Evolutionary conservation across 2,797 vertebrate genomes (phyloP).

Genomic region (Adrianichthys oophorus): DNA sequence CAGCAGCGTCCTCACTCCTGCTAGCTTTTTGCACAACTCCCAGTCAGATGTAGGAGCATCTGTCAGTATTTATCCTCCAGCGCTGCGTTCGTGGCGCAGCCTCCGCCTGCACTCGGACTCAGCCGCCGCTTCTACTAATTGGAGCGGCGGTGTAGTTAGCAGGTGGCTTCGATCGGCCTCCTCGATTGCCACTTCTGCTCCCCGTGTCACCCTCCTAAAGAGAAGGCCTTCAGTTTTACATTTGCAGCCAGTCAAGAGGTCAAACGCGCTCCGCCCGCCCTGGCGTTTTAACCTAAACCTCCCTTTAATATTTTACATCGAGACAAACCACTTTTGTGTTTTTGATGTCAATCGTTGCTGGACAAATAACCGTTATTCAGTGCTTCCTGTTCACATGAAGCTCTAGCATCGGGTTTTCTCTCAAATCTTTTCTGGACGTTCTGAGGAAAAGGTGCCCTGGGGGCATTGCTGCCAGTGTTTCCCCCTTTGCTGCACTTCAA

Average conservation of each 20-base stretch:
- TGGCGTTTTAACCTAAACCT: too few species aligned
- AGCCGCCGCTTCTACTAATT: constrained; percentile 67
- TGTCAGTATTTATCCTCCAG: constrained; percentile 50
- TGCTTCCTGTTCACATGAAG: constrained; percentile 29
- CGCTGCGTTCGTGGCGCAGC: too few species aligned
- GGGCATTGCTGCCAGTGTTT: constrained; percentile 61
- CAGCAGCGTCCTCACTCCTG: constrained; percentile 20
- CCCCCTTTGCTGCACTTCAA: constrained; percentile 52
- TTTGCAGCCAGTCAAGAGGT: constrained; percentile 71
- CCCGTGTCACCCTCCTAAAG: constrained; percentile 64
- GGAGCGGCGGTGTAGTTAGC: constrained; percentile 71
- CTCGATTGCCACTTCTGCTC: constrained; percentile 77
- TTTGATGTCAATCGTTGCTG: constrained; percentile 16
- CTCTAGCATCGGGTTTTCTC: constrained; percentile 3
- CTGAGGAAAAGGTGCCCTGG: constrained; percentile 63
- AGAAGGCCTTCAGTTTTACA: constrained; percentile 76
- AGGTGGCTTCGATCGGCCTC: constrained; percentile 79
- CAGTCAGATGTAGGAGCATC: constrained; percentile 31
- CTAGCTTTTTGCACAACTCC: constrained; percentile 41
- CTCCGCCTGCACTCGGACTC: constrained; percentile 13
- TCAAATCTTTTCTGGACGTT: constrained; percentile 57
- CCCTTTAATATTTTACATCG: constrained; percentile 49
- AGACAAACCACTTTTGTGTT: constrained; percentile 12
- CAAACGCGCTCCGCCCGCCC: constrained; percentile 58
- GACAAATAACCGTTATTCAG: constrained; percentile 32